phyloP scores from a whole-genome alignment of 2,888 invertebrate species.

The Sphinx pinastri region DNA sequence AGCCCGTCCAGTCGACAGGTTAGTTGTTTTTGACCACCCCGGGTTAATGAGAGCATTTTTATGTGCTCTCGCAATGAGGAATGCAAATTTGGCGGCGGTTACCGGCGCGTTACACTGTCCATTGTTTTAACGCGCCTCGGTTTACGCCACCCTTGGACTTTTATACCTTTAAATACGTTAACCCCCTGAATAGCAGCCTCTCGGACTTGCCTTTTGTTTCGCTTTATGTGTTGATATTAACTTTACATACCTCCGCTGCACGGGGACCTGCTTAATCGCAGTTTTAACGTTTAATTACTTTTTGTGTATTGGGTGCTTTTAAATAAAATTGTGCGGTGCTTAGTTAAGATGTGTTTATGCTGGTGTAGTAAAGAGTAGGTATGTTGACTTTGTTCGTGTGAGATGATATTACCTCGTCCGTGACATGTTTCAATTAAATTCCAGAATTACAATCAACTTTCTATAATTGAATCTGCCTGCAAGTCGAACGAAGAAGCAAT shows the following conservation, averaged over 20 bases:
- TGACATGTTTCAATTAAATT: too few species aligned
- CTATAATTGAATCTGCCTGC: neutral
- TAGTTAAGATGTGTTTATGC: neutral
- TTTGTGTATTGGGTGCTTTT: slow-evolving; percentile 13
- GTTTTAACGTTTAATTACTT: slow-evolving; percentile 24
- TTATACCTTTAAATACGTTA: slow-evolving; percentile 75
- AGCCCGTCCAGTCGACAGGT: slow-evolving; percentile 47
- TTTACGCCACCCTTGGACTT: slow-evolving; percentile 65
- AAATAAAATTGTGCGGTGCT: neutral
- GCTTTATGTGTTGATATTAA: slow-evolving; percentile 48
- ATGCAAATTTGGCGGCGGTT: slow-evolving; percentile 80
- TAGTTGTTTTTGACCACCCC: slow-evolving; percentile 71
- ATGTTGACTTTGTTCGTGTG: neutral
- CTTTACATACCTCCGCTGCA: slow-evolving; percentile 21
- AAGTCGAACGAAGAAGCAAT: too few species aligned
- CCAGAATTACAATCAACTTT: neutral
- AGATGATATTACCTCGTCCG: neutral
- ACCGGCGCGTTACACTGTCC: slow-evolving; percentile 70
- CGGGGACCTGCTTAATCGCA: slow-evolving; percentile 17
- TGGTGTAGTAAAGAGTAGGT: neutral
- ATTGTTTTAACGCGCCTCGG: slow-evolving; percentile 74
- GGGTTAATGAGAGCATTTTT: slow-evolving; percentile 83
- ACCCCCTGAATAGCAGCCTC: slow-evolving; percentile 62
- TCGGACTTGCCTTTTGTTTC: slow-evolving; percentile 67
- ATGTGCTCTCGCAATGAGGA: slow-evolving; percentile 81